These are phyloP conservation scores for Epizoanthus illoricatus DNA, from an alignment of 92 coral and sea anemone genomes.

Conservation along the genomic window DNA sequence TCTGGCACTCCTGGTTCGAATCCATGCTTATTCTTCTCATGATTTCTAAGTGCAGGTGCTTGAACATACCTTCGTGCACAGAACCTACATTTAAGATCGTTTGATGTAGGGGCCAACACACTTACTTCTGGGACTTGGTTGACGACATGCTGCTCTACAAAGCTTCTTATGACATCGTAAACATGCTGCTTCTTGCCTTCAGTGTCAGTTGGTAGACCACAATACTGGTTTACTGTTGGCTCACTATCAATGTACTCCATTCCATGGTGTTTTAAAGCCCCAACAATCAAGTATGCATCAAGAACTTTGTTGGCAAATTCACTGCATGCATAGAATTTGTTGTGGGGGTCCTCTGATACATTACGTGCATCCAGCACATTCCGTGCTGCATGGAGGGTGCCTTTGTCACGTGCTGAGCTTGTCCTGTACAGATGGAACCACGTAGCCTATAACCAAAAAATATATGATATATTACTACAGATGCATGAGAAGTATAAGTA, in stretches of 20 bases:
- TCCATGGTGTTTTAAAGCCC: conserved; percentile 47
- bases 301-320: conserved; percentile 48
- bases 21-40: conserved; percentile 46
- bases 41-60: conserved; percentile 37
- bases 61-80: conserved; percentile 40
- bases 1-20: neutral
- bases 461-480: too few species aligned
- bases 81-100: conserved; percentile 44
- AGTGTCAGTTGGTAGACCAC: conserved; percentile 22
- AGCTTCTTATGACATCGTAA: neutral
- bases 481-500: neutral
- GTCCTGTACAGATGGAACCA: conserved; percentile 58
- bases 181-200: conserved; percentile 22
- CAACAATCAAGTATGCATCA: conserved; percentile 34
- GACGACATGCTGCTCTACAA: conserved; percentile 50
- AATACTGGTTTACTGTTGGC: conserved; percentile 27
- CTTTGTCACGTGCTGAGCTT: conserved; percentile 51
- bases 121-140: conserved; percentile 43
- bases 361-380: conserved; percentile 60
- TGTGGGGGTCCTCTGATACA: conserved; percentile 56
- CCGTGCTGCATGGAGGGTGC: conserved; percentile 53
- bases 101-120: conserved; percentile 37
- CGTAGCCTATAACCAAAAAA: conserved; percentile 44
- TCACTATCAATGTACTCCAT: conserved; percentile 29
- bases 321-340: conserved; percentile 53